phyloP scores from a whole-genome alignment of 1,140 invertebrate species.

The Diorhabda elongata region DNA sequence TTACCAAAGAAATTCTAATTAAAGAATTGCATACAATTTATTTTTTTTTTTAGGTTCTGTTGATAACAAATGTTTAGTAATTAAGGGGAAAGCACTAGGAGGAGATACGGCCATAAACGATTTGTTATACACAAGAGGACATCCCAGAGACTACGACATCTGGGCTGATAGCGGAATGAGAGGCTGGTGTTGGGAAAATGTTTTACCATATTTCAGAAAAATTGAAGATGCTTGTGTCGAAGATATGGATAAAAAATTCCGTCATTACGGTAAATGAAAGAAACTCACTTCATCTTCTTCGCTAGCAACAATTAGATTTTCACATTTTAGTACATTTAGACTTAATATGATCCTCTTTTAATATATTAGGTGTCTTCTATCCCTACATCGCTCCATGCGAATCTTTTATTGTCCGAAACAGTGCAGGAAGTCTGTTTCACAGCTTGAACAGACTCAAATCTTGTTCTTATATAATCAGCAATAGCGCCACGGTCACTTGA shows the following conservation, averaged over 20 bases:
- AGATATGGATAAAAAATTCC: conserved; percentile 52
- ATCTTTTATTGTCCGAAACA: no score
- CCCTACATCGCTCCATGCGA: no score
- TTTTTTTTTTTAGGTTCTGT: neutral
- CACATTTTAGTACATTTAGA: no score
- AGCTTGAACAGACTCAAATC: no score
- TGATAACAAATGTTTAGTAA: conserved; percentile 52
- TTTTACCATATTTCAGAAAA: conserved; percentile 78
- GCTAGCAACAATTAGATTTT: no score
- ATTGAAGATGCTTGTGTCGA: conserved; percentile 60
- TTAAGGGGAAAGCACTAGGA: conserved; percentile 62
- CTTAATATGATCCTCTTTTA: no score
- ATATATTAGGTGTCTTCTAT: no score
- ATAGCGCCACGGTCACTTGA: no score
- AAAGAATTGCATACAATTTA: neutral
- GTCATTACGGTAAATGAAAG: conserved; percentile 50
- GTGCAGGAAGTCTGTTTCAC: no score
- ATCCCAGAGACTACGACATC: conserved; percentile 58
- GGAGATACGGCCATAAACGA: conserved; percentile 79
- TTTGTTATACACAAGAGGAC: conserved; percentile 83
- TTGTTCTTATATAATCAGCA: no score
- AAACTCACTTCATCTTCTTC: no score
- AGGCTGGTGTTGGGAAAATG: conserved; percentile 78
- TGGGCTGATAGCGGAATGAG: conserved; percentile 69
- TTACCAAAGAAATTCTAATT: neutral